phyloP scores from a whole-genome alignment of 2,113 vertebrate species.

The Morone chrysops region DNA sequence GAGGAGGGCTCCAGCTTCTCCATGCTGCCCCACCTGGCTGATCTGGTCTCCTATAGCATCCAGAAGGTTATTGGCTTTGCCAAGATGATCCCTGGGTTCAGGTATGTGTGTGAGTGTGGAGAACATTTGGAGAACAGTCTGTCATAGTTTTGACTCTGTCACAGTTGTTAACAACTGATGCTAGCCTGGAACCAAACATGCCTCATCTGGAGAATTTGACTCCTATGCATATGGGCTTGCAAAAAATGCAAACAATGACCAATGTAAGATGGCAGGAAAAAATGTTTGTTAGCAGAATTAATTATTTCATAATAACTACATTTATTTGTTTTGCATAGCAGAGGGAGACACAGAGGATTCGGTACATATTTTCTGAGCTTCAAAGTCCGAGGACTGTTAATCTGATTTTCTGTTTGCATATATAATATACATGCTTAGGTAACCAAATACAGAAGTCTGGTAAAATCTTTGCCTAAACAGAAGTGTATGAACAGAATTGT shows the following conservation, averaged over 20 bases:
- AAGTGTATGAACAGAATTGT: neutral
- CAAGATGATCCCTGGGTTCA: slow-evolving; percentile 98
- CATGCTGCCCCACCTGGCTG: slow-evolving; percentile 96
- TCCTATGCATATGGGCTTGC: neutral
- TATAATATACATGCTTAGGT: no score
- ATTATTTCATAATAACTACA: neutral
- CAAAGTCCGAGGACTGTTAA: neutral
- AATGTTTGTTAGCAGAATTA: neutral
- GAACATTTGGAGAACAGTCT: neutral
- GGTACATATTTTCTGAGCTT: neutral
- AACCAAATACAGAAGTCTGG: neutral
- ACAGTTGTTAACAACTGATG: neutral
- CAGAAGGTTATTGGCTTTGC: slow-evolving; percentile 98
- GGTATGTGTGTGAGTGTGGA: slow-evolving; percentile 77
- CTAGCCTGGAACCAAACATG: neutral
- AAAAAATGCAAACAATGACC: neutral
- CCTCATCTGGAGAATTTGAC: slow-evolving; percentile 2
- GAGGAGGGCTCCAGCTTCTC: slow-evolving; percentile 85
- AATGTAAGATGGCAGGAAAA: neutral
- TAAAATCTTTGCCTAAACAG: neutral
- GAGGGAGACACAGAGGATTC: neutral
- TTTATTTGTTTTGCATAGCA: no score
- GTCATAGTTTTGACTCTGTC: neutral
- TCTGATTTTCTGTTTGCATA: neutral
- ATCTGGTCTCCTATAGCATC: slow-evolving; percentile 98